These are phyloP conservation scores for Numida meleagris DNA, from an alignment of 2,113 vertebrate genomes.

Conservation along the genomic window DNA sequence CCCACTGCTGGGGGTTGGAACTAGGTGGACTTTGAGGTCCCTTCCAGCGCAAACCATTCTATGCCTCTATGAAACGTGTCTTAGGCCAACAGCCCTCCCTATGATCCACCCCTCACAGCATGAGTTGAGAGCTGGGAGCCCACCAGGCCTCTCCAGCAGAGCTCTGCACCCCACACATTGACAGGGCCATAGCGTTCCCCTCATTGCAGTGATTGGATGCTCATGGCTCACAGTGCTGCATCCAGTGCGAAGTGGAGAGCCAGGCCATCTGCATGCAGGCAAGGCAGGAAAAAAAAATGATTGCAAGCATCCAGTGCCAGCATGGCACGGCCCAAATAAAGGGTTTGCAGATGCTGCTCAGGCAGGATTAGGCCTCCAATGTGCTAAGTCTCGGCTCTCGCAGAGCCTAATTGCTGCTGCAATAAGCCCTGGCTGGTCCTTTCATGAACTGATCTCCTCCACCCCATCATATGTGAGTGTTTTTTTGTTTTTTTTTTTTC, in stretches of 20 bases:
- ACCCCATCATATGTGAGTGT: neutral
- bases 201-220: neutral
- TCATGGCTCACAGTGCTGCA: fast-evolving
- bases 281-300: neutral
- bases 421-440: conserved; percentile 58
- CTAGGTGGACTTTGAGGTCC: no score
- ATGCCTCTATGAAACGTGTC: neutral
- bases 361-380: conserved; percentile 61
- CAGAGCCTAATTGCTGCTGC: conserved; percentile 63
- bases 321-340: conserved; percentile 50
- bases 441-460: neutral
- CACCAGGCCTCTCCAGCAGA: neutral
- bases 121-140: neutral
- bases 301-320: conserved; percentile 41
- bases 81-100: fast-evolving
- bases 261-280: conserved; percentile 20
- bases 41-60: no score
- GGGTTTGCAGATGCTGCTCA: conserved; percentile 68
- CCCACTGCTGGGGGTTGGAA: no score
- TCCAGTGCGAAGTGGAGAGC: neutral
- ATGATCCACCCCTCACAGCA: fast-evolving
- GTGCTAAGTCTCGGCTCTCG: conserved; percentile 66
- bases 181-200: neutral
- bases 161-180: fast-evolving
- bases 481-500: neutral